Conservation (phyloP, 2,797 vertebrate genomes). For the Pogoniulus pusillus region DNA sequence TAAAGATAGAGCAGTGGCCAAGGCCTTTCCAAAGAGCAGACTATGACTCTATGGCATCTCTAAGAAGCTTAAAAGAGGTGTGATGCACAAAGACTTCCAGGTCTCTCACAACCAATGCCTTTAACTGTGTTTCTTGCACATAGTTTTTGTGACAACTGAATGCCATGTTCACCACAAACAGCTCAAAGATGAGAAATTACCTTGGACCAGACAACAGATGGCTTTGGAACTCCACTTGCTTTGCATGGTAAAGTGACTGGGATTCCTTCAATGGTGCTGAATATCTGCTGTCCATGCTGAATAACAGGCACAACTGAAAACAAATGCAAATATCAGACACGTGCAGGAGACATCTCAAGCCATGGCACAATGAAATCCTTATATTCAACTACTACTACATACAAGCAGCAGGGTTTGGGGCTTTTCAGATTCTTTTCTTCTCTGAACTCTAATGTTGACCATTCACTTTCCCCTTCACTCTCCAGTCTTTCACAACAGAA, state of each 20-base stretch:
- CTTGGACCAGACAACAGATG: slow-evolving; percentile 91
- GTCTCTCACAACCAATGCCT: neutral
- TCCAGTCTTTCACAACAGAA: neutral
- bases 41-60: neutral
- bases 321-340: neutral
- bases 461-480: neutral
- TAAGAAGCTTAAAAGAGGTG: slow-evolving; percentile 6
- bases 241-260: slow-evolving; percentile 89
- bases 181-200: slow-evolving; percentile 68
- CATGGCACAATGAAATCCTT: neutral
- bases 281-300: slow-evolving; percentile 93
- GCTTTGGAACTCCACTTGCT: slow-evolving; percentile 87
- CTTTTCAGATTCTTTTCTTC: neutral
- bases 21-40: neutral
- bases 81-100: neutral
- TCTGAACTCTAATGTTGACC: neutral
- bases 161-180: neutral
- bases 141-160: neutral
- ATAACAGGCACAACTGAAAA: slow-evolving; percentile 90
- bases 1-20: neutral
- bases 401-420: neutral
- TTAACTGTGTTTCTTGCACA: neutral
- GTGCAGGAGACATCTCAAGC: neutral
- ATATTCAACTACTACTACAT: neutral
- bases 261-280: slow-evolving; percentile 91